A percentile compares a stretch with the other conserved stretches of the same genome.
Evolutionary conservation across 2,113 vertebrate species (phyloP).

Genomic region (Fregetta grallaria): DNA sequence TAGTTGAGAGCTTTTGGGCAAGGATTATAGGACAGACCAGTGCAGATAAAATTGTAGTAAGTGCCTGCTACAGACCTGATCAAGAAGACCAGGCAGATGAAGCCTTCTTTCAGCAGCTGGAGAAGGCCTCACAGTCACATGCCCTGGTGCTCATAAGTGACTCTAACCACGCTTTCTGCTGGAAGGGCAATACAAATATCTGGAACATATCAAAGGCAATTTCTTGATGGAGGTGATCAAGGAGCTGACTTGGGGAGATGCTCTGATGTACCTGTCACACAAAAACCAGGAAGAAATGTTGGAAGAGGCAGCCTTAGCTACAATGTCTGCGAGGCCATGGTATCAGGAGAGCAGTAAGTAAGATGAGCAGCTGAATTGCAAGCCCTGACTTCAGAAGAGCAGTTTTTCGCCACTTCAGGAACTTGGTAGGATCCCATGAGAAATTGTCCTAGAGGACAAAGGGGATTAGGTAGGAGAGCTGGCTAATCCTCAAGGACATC

Average conservation of each 20-base stretch:
- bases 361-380: not conserved
- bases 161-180: not conserved
- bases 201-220: not conserved
- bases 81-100: not conserved
- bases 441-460: not conserved
- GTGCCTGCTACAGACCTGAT: not conserved
- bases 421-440: not conserved
- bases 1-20: not conserved
- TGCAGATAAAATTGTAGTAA: not conserved
- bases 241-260: not conserved
- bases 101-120: not conserved
- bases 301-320: not conserved
- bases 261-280: not conserved
- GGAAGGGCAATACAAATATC: not conserved
- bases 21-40: not conserved
- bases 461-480: not conserved
- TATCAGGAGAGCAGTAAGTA: not conserved
- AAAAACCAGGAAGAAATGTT: not conserved
- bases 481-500: not conserved
- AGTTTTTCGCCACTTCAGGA: not conserved
- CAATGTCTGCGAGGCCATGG: not conserved
- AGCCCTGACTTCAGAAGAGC: not conserved
- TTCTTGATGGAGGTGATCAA: not conserved
- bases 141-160: not conserved
- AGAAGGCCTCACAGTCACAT: not conserved